These are phyloP conservation scores for Clarias gariepinus DNA, from an alignment of 2,113 vertebrate species.

Conservation along the genomic window DNA sequence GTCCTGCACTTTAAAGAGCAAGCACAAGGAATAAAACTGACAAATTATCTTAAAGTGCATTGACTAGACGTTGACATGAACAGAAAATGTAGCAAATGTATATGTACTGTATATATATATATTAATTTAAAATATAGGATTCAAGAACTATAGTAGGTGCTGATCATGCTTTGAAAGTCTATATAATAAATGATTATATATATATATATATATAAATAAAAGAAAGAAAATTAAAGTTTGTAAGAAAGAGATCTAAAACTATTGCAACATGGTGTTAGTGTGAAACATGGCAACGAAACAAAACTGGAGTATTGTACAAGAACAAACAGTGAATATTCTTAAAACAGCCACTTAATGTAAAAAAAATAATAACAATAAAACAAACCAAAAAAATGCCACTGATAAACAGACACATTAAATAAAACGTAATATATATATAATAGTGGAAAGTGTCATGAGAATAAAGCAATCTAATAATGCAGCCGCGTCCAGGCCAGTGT, in stretches of 20 bases:
- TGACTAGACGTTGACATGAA: background rate
- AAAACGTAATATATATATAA: background rate
- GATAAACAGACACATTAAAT: background rate
- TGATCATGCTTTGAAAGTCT: slow-evolving; percentile 29
- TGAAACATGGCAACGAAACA: background rate
- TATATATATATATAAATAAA: background rate
- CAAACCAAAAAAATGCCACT: background rate
- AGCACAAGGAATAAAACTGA: background rate
- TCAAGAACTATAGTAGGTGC: background rate
- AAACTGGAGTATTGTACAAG: background rate
- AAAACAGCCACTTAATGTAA: background rate
- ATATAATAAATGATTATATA: too few relatives aligned
- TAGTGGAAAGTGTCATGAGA: background rate
- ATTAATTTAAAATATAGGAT: too few relatives aligned
- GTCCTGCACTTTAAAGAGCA: slow-evolving; percentile 36
- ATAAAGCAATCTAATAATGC: background rate
- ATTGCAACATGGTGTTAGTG: background rate
- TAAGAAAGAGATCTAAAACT: background rate
- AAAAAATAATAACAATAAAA: slow-evolving; percentile 25
- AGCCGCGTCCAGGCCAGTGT: background rate
- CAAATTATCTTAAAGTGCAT: slow-evolving; percentile 13
- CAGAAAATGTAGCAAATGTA: background rate
- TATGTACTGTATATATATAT: too few relatives aligned
- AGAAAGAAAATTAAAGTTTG: background rate
- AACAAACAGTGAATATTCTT: background rate